Conservation (phyloP, 1,140 invertebrate species). For the Listronotus oregonensis region DNA sequence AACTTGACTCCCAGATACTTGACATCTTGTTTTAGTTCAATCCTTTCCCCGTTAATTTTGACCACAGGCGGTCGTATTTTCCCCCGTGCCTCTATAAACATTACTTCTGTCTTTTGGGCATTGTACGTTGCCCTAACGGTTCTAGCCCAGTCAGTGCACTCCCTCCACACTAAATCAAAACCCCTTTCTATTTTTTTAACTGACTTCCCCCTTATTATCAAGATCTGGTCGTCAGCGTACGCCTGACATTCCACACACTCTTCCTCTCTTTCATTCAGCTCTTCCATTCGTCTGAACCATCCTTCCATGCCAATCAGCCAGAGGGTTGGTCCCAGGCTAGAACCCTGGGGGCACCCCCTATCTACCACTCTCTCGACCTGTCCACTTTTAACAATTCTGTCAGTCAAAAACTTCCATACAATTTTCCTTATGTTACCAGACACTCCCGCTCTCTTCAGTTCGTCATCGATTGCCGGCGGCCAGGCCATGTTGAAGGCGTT, state of each 20-base stretch:
- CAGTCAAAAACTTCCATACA: slow-evolving; percentile 10
- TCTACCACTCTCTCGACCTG: neutral
- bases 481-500: slow-evolving; percentile 35
- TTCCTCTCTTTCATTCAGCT: slow-evolving; percentile 4
- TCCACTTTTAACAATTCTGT: slow-evolving; percentile 24
- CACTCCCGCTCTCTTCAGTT: neutral
- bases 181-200: slow-evolving; percentile 17
- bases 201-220: slow-evolving; percentile 27
- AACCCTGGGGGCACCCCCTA: slow-evolving; percentile 44
- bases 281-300: slow-evolving; percentile 25
- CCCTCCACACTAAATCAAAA: slow-evolving; percentile 7
- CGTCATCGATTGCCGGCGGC: neutral
- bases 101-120: slow-evolving; percentile 32
- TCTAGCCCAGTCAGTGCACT: slow-evolving; percentile 4
- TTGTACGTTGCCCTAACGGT: slow-evolving; percentile 27
- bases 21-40: neutral
- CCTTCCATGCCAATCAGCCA: slow-evolving; percentile 40
- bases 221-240: slow-evolving; percentile 35
- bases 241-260: slow-evolving; percentile 9
- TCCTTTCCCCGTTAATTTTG: slow-evolving; percentile 4
- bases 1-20: slow-evolving; percentile 38
- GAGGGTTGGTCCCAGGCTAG: slow-evolving; percentile 34
- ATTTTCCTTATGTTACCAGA: neutral
- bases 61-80: slow-evolving; percentile 32
- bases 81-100: slow-evolving; percentile 22